Evolutionary conservation across 2,888 invertebrate genomes (phyloP).

Genomic region (Linnaemya vulpina): DNA sequence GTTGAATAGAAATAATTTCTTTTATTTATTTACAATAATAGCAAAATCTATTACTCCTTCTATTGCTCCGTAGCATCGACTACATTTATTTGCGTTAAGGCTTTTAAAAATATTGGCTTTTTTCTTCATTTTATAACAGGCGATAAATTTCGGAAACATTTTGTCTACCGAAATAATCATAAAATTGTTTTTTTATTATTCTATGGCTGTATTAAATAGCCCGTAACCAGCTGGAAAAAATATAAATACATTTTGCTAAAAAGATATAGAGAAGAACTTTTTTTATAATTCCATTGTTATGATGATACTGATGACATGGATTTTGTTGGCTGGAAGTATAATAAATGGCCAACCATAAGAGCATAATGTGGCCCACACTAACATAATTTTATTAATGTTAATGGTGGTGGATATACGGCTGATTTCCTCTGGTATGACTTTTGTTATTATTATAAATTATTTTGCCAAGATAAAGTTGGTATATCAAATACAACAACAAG

Average conservation of each 20-base stretch:
- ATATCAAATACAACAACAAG: not conserved
- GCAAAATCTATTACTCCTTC: slow-evolving; percentile 33
- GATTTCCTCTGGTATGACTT: not conserved
- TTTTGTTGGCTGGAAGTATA: slow-evolving; percentile 41
- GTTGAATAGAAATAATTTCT: not conserved
- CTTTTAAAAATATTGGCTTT: slow-evolving; percentile 7
- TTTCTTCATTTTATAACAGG: slow-evolving; percentile 29
- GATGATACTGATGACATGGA: slow-evolving; percentile 27
- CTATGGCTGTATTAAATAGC: slow-evolving; percentile 30
- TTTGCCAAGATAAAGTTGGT: not conserved
- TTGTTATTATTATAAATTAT: not conserved
- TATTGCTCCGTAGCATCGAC: slow-evolving; percentile 17
- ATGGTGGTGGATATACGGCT: not conserved
- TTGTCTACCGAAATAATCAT: slow-evolving; percentile 44
- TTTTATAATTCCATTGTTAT: not conserved
- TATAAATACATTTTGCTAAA: slow-evolving; percentile 32
- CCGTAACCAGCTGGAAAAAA: slow-evolving; percentile 51
- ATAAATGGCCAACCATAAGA: slow-evolving; percentile 68
- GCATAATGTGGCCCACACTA: slow-evolving; percentile 67
- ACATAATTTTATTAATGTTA: slow-evolving; percentile 43
- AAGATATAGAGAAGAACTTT: slow-evolving; percentile 11
- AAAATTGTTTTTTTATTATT: slow-evolving; percentile 13
- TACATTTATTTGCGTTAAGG: not conserved
- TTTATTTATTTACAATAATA: slow-evolving; percentile 14
- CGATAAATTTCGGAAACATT: slow-evolving; percentile 43